A percentile compares a stretch with the other conserved stretches of the same genome.
These are phyloP conservation scores for Amaurobius ferox DNA, from an alignment of 2,888 invertebrate species.

Conservation along the genomic window DNA sequence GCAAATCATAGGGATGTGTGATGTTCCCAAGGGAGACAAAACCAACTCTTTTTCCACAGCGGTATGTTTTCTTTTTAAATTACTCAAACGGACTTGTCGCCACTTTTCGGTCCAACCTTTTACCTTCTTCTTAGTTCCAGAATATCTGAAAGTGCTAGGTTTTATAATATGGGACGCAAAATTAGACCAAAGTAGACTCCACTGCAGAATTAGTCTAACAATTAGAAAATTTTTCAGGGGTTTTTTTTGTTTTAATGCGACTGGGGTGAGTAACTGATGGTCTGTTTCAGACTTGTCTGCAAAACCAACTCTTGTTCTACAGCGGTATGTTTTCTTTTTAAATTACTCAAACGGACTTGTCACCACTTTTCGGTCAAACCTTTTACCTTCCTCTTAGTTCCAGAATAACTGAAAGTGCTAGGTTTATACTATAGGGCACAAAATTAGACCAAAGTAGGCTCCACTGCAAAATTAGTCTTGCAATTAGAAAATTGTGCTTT, in stretches of 20 bases:
- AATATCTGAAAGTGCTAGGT: too few relatives aligned
- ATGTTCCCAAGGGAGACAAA: conserved; percentile 36
- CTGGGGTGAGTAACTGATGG: too few relatives aligned
- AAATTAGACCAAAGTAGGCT: neutral
- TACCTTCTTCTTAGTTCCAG: neutral
- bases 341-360: conserved; percentile 21
- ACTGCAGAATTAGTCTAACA: too few relatives aligned
- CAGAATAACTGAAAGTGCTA: too few relatives aligned
- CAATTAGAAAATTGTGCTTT: too few relatives aligned
- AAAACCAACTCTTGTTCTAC: conserved; percentile 18
- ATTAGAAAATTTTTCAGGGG: too few relatives aligned
- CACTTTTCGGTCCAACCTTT: neutral
- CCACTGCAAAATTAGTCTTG: neutral
- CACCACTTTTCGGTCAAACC: neutral
- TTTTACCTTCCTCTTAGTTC: neutral
- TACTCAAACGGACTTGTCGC: conserved; percentile 23
- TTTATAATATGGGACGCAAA: neutral
- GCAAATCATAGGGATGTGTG: conserved; percentile 57
- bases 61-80: conserved; percentile 6
- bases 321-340: conserved; percentile 13
- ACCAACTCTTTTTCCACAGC: conserved; percentile 21
- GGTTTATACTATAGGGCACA: neutral
- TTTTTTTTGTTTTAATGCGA: too few relatives aligned
- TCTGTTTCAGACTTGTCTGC: too few relatives aligned
- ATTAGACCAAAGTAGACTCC: too few relatives aligned